Evolutionary conservation across 2,888 invertebrate species (phyloP).

Genomic region (Xanthorhoe designata): DNA sequence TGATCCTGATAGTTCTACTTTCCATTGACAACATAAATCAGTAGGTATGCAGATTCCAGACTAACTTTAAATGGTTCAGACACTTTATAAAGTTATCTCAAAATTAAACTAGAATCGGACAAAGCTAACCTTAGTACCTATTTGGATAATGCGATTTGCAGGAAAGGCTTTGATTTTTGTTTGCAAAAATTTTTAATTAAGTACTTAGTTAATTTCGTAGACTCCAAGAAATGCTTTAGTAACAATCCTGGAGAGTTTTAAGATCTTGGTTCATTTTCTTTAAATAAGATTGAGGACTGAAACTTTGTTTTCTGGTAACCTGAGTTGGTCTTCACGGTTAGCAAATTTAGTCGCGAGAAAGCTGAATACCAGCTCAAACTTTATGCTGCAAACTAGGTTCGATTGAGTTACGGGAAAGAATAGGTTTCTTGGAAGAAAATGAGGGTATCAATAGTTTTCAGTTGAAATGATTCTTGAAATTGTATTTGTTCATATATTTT

Average conservation of each 20-base stretch:
- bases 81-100: not conserved
- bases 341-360: conserved; percentile 31
- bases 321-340: conserved; percentile 30
- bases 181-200: not conserved
- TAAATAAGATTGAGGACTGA: conserved; percentile 20
- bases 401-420: not conserved
- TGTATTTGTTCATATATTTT: not conserved
- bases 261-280: conserved; percentile 32
- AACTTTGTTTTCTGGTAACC: conserved; percentile 33
- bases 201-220: conserved; percentile 15
- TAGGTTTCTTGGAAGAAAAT: not conserved
- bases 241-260: conserved; percentile 30
- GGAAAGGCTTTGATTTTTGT: conserved; percentile 7
- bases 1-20: not conserved
- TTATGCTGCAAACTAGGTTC: not conserved
- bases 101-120: not conserved
- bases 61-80: not conserved
- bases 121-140: not conserved
- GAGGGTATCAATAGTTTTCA: not conserved
- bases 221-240: conserved; percentile 31
- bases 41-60: not conserved
- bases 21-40: not conserved
- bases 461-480: not conserved
- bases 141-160: conserved; percentile 15
- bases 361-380: conserved; percentile 27